Percentiles rank a stretch among this genome's conserved stretches.
Conservation (phyloP, 2,113 vertebrate genomes). For the Enhydra lutris region DNA sequence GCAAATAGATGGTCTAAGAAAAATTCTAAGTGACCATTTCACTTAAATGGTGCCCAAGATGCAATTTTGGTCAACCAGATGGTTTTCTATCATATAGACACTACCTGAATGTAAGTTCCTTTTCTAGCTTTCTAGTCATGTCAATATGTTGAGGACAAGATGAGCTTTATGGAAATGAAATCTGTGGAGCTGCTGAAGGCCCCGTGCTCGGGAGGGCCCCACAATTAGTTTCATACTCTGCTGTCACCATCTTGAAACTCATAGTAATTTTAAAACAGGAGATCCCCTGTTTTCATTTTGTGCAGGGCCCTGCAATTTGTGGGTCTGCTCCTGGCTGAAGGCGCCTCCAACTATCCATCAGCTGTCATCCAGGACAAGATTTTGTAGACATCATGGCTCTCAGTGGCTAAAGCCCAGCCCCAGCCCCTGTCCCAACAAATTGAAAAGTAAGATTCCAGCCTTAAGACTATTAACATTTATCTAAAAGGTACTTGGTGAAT, state of each 20-base stretch:
- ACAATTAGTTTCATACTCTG: not conserved
- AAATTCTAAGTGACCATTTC: not conserved
- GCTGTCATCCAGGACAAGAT: not conserved
- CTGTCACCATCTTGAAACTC: not conserved
- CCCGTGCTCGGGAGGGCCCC: not conserved
- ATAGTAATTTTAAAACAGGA: not conserved
- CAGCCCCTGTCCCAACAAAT: not conserved
- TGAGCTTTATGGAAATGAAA: not conserved
- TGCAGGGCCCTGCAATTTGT: not conserved
- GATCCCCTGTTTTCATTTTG: not conserved
- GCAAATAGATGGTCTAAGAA: not conserved
- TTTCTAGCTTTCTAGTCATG: not conserved
- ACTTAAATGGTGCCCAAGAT: not conserved
- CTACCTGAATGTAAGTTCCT: not conserved
- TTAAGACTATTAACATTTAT: not conserved
- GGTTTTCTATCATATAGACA: not conserved
- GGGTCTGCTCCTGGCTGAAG: not conserved
- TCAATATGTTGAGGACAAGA: not conserved
- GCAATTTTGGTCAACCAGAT: not conserved
- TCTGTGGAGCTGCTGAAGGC: too few species aligned
- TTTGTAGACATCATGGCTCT: not conserved
- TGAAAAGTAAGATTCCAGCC: not conserved
- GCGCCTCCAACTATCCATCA: not conserved
- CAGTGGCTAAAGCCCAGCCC: not conserved
- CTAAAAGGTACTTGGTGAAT: not conserved